These are phyloP conservation scores for Agonopterix heracliana DNA, from an alignment of 2,888 invertebrate genomes.

Conservation along the genomic window DNA sequence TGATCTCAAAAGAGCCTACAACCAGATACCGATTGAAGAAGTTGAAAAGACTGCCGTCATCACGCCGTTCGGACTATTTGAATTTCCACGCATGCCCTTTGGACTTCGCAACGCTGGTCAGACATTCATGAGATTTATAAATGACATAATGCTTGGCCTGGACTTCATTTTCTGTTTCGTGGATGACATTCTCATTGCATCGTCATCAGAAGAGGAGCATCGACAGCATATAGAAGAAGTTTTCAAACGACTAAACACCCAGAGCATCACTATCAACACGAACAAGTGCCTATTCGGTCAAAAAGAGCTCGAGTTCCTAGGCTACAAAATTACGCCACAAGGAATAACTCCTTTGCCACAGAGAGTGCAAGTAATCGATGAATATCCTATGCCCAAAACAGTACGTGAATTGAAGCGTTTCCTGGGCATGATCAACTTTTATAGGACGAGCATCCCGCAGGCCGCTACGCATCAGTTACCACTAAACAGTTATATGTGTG, in stretches of 20 bases:
- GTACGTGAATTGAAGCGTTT: conserved; percentile 19
- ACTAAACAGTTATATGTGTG: conserved; percentile 18
- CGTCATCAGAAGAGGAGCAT: conserved; percentile 9
- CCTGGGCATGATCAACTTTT: too few relatives aligned
- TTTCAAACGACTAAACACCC: conserved; percentile 11
- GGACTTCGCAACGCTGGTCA: conserved; percentile 30
- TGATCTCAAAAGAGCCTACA: conserved; percentile 29
- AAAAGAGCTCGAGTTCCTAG: conserved; percentile 6
- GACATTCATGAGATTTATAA: conserved; percentile 24
- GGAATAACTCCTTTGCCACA: conserved; percentile 4
- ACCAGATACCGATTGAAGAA: too few relatives aligned
- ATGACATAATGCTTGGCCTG: conserved; percentile 4
- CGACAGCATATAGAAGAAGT: conserved; percentile 11
- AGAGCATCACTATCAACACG: conserved; percentile 10
- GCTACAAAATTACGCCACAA: conserved; percentile 5
- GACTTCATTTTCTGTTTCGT: conserved; percentile 18
- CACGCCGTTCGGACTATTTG: too few relatives aligned
- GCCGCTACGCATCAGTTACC: conserved; percentile 27
- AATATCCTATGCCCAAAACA: conserved; percentile 1
- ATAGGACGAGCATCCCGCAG: conserved; percentile 25
- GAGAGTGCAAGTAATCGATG: neutral
- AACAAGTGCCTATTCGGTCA: conserved; percentile 8
- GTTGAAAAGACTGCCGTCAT: too few relatives aligned
- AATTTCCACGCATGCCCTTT: too few relatives aligned
- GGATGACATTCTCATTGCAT: conserved; percentile 29